Evolutionary conservation across 30 jellyfish, hydroid and myxozoan genomes (phyloP).

Genomic region (Hydractinia echinata): DNA sequence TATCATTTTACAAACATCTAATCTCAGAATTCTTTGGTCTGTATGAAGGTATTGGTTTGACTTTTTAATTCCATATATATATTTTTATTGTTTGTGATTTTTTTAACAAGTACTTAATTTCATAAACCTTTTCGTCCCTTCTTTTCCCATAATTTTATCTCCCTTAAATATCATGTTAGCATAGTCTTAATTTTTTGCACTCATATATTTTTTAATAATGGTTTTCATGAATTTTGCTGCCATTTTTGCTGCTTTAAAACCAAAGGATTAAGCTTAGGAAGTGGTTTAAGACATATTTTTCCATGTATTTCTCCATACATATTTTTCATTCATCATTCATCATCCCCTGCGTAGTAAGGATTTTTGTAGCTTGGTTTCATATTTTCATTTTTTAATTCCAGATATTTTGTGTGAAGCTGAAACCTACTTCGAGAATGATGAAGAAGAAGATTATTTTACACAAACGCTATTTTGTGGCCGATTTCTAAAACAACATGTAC

Average conservation of each 20-base stretch:
- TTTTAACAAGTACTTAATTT: no score
- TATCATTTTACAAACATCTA: conserved; percentile 30
- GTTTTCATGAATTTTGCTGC: no score
- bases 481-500: background rate
- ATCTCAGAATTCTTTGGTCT: conserved; percentile 42
- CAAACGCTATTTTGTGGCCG: background rate
- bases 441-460: background rate
- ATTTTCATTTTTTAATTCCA: background rate
- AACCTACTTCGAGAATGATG: background rate
- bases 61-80: background rate
- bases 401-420: background rate
- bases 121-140: no score
- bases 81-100: background rate
- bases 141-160: no score
- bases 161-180: no score
- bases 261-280: no score
- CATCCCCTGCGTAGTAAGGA: background rate
- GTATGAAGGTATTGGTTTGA: conserved; percentile 28
- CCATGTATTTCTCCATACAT: no score
- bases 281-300: no score
- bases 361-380: background rate
- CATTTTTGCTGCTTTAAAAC: no score
- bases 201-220: no score
- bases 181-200: no score
- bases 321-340: no score